Base-by-base conservation (phyloP, 2,888 invertebrate genomes). In the Dolomedes plantarius region DNA sequence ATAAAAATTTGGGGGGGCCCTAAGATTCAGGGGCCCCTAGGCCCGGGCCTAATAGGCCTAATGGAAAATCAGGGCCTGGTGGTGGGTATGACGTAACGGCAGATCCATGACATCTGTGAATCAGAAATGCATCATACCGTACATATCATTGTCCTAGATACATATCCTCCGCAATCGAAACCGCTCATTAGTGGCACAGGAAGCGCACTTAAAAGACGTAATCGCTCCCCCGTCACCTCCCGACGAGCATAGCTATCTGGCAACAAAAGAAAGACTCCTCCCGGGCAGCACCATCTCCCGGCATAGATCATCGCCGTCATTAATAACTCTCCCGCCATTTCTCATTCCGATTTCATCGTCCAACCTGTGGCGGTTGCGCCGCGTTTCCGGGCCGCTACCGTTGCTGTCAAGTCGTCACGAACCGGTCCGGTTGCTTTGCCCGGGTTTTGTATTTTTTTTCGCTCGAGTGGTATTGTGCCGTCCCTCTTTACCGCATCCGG, bases 311-410 rank as follows among this genome's bases (percentile, higher is more conserved):
- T 62, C 62, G 39, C 31, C n/a, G 69, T 81, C 81, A 81, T 81
- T 81, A 81, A 81, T 81, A 81, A 75, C 64, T 13, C 9, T 23
- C 39, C 81, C 67, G 27, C 68, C 50, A 81, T 73, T 56, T 68
- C 68, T 81, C 74, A 74, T 75, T 81, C 62, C 19, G 41, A 62
- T n/a, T 81, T 81, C 81, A 75, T 81, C 81, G 23, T 75, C 74
- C 29, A 36, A 46, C 19, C 39, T 41, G 19, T 23, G 41, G 56
- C 36, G 39, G 69, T 64, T 74, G 62, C 41, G 56, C 62, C 41
- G 32, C 28, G 69, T 27, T 75, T 81, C 75, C 81, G 56, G 73
- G 73, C 46, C 39, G 0, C n/a, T 27, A 65, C 71, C 73, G 65
- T 46, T 62, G 68, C 68, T 75, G 79, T 80, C 74, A 81, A 81